phyloP scores from a whole-genome alignment of 2,797 vertebrate species.

The Helostoma temminkii region DNA sequence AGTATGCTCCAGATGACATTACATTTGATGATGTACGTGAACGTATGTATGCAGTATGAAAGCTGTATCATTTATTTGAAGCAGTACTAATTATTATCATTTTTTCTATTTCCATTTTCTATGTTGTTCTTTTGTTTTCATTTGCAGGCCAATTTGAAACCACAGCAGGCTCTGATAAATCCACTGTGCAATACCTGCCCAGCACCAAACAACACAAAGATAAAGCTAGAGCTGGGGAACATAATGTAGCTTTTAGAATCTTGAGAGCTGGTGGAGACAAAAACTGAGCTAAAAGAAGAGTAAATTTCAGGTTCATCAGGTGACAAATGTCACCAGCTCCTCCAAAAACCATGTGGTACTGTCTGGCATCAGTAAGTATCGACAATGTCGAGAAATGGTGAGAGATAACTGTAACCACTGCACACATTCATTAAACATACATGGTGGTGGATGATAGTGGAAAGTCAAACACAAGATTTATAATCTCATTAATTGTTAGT shows the following conservation, averaged over 20 bases:
- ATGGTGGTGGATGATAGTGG: too few relatives aligned
- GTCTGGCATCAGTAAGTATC: constrained; percentile 8
- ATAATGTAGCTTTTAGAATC: background rate
- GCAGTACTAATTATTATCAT: background rate
- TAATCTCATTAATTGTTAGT: too few relatives aligned
- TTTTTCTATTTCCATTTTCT: background rate
- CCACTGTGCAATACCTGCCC: too few relatives aligned
- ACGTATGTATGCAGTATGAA: too few relatives aligned
- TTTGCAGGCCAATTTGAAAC: background rate
- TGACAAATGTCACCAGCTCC: background rate
- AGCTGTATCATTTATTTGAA: too few relatives aligned
- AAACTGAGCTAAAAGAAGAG: background rate
- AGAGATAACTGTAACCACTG: too few relatives aligned
- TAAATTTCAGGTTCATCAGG: background rate
- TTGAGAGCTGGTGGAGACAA: background rate
- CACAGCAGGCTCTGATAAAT: background rate
- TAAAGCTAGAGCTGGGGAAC: background rate
- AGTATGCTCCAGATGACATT: too few relatives aligned
- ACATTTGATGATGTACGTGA: too few relatives aligned
- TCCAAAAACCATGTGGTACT: constrained; percentile 13
- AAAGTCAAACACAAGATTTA: too few relatives aligned
- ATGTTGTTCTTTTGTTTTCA: background rate
- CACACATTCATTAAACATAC: too few relatives aligned
- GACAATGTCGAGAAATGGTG: background rate
- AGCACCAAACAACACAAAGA: background rate